Base-by-base conservation (phyloP, 1,140 invertebrate species). In the Contarinia nasturtii region DNA sequence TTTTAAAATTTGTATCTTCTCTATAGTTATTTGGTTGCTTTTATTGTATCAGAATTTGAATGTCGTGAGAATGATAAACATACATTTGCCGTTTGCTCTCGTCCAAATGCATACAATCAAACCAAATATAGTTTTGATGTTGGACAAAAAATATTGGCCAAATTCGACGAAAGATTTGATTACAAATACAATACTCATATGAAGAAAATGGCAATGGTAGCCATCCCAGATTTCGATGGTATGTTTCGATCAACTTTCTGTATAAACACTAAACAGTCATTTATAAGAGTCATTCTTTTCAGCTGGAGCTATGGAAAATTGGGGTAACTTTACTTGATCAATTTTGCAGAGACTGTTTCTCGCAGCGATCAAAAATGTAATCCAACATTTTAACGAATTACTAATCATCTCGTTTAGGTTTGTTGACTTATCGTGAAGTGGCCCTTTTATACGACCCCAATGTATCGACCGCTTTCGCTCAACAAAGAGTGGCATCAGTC, bases 271-370 rank as follows among this genome's bases (percentile, higher is more conserved):
- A n/a, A n/a, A n/a, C n/a, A n/a, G n/a, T n/a, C n/a, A n/a, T n/a
- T n/a, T n/a, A n/a, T n/a, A n/a, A n/a, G n/a, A n/a, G n/a, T n/a
- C n/a, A n/a, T n/a, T n/a, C n/a, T n/a, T 91, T 64, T 67, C 71
- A 1, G 76, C 84, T 0, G 84, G 80, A 27, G 88, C 85, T 20
- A 86, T 89, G 82, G 85, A 88, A 59, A 86, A 88, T 63, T 89
- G 82, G 76, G 77, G 77, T n/a, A n/a, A n/a, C n/a, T 41, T 7
- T 14, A 41, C 10, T 15, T 14, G 14, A 36, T 7, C 7, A 7
- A 8, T 8, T 36, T 36, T 36, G n/a, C n/a, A n/a, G n/a, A n/a
- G n/a, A n/a, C n/a, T n/a, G n/a, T n/a, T n/a, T n/a, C n/a, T n/a
- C n/a, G n/a, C n/a, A n/a, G n/a, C n/a, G n/a, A n/a, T n/a, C n/a